Evolutionary conservation across 2,113 vertebrate species (phyloP).

Genomic region (Sylvietta virens): DNA sequence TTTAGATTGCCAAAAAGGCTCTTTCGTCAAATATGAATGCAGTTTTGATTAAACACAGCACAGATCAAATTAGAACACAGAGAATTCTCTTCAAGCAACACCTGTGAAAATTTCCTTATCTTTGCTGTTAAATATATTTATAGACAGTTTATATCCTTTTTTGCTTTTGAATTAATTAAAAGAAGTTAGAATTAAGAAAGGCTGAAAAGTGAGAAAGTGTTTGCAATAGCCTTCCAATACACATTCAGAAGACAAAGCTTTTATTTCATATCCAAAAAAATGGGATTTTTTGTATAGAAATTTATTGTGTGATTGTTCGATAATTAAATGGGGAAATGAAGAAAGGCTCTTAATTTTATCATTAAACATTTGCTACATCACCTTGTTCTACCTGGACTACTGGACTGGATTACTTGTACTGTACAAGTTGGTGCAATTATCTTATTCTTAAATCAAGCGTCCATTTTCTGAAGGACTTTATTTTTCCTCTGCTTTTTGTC

Average conservation of each 20-base stretch:
- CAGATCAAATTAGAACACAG: neutral
- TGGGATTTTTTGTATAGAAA: neutral
- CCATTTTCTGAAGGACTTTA: neutral
- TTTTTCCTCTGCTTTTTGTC: neutral
- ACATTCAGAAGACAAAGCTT: neutral
- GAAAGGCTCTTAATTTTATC: neutral
- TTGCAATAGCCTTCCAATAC: neutral
- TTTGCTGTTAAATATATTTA: neutral
- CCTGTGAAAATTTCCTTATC: neutral
- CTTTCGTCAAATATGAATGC: neutral
- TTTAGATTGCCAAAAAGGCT: neutral
- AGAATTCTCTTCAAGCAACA: neutral
- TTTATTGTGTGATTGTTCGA: neutral
- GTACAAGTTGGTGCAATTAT: neutral
- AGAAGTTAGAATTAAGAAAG: no score
- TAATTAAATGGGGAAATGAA: neutral
- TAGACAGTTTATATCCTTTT: neutral
- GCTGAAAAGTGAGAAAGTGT: neutral
- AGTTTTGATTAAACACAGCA: neutral
- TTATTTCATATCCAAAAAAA: neutral
- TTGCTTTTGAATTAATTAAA: neutral
- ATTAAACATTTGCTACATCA: neutral
- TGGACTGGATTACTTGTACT: neutral
- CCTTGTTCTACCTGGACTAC: neutral
- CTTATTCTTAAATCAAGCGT: neutral